Base-by-base conservation (phyloP, 2,113 vertebrate species). In the Otolemur garnettii region DNA sequence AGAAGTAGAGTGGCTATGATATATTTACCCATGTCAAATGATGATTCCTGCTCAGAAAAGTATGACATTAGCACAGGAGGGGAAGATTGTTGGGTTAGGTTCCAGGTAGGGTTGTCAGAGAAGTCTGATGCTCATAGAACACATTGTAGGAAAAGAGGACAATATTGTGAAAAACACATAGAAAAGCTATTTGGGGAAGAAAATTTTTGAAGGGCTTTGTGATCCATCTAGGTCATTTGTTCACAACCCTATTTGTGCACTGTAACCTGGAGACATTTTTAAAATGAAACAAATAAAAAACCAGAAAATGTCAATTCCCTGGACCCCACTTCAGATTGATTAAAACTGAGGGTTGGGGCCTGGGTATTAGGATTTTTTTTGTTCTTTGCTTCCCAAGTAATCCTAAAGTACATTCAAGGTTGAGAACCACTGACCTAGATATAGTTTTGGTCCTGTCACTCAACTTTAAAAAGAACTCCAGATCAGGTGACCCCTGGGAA, bases 391-490 rank as follows among this genome's bases (percentile, higher is more conserved):
- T 35, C 53, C 26, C 30, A 66, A 9, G 21, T 87, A 85, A 77
- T 69, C 24, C 45, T 93, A 89, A 95, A 53, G 33, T 69, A 95
- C 9, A 78, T 74, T 26, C 45, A 89, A 91, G 30, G 60, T 85
- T 94, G 77, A 88, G 66, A 92, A 80, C n/a, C 38, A 80, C 24
- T 93, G 79, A 91, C 66, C 83, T 96, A 91, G 55, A 85, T 79
- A 60, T 19, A 88, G 80, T 2, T 89, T 33, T 81, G 28, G 4
- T 68, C 22, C 21, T 75, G 45, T 2, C 53, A 89, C 35, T 59
- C 21, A 71, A 57, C 64, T 91, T 96, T 69, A 75, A 55, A 66
- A 87, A 71, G 21, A 80, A 9, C 7, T 90, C 82, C 35, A 94
- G 24, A 84, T 94, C 62, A 4, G 26, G 69, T 91, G n/a, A 42